Base-by-base conservation (phyloP, 37 sponge, comb jelly and placozoan genomes). In the Cliona cf. orientalis region DNA sequence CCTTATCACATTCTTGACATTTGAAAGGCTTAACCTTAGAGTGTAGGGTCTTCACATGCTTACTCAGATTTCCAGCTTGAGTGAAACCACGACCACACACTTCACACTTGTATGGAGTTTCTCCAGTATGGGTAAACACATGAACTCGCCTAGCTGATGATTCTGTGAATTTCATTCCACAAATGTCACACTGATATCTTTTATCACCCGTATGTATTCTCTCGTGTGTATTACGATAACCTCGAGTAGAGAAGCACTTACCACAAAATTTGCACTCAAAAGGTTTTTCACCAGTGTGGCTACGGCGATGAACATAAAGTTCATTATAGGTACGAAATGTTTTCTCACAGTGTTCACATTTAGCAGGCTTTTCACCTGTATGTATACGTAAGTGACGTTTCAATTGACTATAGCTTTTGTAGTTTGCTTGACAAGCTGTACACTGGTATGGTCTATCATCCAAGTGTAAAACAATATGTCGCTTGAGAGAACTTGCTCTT, bases 271-370 rank as follows among this genome's bases (percentile, higher is more conserved):
- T 9, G 53, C 53, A 49, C 53, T 49, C 53, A 49, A 19, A 49
- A 19, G 53, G 53, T 14, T 49, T 49, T 14, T 49, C 53, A 19
- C 53, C 53, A 9, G 63, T 61, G 63, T 61, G 63, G 28, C 22
- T n/a, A 28, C 28, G 22, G 7, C 63, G 63, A n/a, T 61, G 63
- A 28, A n/a, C 22, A 25, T n/a, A 25, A 7, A 61, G 63, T 61
- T 25, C 63, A 12, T 12, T 25, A 22, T n/a, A 25, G 25, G 22
- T n/a, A 28, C 26, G 28, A n/a, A 61, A 61, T 6, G 6, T 6
- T 61, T 61, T 61, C 5, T 28, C 63, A 61, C 63, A 61, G 28
- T 25, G 23, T n/a, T 61, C 63, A 61, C 63, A 61, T 28, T 61
- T 61, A 6, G 22, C 22, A 25, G 63, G 63, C 23, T 61, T 61